Percentiles rank a stretch among this genome's conserved stretches.
These are phyloP conservation scores for Rhyacophila brunnea DNA, from an alignment of 1,140 invertebrate genomes.

Conservation along the genomic window DNA sequence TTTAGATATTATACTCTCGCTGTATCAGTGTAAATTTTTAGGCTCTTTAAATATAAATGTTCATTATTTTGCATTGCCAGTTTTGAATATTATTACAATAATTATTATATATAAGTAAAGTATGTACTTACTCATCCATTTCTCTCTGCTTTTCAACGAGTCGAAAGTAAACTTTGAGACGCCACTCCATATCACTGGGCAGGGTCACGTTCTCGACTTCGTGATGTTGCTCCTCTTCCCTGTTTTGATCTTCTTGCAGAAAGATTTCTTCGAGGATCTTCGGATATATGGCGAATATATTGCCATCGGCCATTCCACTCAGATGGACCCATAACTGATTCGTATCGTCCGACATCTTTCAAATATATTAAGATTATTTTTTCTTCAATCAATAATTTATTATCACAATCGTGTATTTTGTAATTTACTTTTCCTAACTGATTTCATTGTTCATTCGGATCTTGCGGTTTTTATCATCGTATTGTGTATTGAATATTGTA, in stretches of 20 bases:
- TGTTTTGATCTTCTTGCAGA: conserved; percentile 45
- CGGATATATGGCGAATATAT: conserved; percentile 53
- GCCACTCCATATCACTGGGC: conserved; percentile 72
- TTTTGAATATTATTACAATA: neutral
- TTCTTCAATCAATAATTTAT: too few relatives aligned
- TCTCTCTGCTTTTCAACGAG: conserved; percentile 68
- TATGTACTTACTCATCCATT: conserved; percentile 37
- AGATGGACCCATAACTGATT: conserved; percentile 55
- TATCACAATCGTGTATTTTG: too few relatives aligned
- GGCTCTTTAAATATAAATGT: too few relatives aligned
- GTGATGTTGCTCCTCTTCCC: conserved; percentile 43
- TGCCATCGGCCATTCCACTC: conserved; percentile 50
- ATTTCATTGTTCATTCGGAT: too few relatives aligned
- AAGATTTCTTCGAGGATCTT: conserved; percentile 48
- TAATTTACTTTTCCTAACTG: too few relatives aligned
- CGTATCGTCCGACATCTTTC: conserved; percentile 20
- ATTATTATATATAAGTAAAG: neutral
- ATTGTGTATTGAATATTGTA: too few relatives aligned
- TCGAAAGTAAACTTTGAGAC: conserved; percentile 69
- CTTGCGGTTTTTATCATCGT: too few relatives aligned
- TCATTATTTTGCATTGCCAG: neutral
- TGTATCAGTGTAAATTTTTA: neutral
- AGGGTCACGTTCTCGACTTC: conserved; percentile 52
- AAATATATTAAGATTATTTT: too few relatives aligned
- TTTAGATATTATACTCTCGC: too few relatives aligned